These are phyloP conservation scores for Hymenopus coronatus DNA, from an alignment of 2,888 invertebrate genomes.

Conservation along the genomic window DNA sequence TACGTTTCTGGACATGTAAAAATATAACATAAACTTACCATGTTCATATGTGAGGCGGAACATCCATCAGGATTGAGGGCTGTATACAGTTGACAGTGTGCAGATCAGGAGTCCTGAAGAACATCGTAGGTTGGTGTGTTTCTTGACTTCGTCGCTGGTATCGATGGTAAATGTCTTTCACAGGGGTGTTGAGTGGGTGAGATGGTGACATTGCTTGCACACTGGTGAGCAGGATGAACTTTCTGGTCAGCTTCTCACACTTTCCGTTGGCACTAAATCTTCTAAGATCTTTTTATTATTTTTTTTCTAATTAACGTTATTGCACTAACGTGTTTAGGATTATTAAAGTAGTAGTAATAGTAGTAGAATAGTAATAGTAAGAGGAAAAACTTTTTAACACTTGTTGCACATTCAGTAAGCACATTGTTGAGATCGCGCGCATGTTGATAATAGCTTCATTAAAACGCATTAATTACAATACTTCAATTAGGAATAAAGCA, in stretches of 20 bases:
- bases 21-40: neutral
- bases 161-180: neutral
- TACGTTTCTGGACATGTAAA: too few relatives aligned
- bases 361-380: neutral
- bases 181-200: neutral
- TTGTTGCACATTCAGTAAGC: conserved; percentile 13
- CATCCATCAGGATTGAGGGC: neutral
- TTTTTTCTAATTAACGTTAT: neutral
- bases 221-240: neutral
- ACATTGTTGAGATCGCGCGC: neutral
- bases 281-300: neutral
- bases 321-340: neutral
- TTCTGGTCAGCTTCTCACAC: neutral
- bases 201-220: neutral
- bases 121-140: neutral
- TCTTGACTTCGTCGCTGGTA: neutral
- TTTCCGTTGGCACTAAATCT: neutral
- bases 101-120: neutral
- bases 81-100: neutral
- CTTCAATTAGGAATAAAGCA: neutral
- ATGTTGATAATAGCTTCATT: neutral
- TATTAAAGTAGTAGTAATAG: neutral
- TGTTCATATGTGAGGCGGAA: neutral
- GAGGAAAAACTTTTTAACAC: neutral
- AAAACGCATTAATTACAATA: neutral